Percentiles rank a stretch among this genome's conserved stretches.
Evolutionary conservation across 2,888 invertebrate species (phyloP).

Genomic region (Oxycera nigricornis): DNA sequence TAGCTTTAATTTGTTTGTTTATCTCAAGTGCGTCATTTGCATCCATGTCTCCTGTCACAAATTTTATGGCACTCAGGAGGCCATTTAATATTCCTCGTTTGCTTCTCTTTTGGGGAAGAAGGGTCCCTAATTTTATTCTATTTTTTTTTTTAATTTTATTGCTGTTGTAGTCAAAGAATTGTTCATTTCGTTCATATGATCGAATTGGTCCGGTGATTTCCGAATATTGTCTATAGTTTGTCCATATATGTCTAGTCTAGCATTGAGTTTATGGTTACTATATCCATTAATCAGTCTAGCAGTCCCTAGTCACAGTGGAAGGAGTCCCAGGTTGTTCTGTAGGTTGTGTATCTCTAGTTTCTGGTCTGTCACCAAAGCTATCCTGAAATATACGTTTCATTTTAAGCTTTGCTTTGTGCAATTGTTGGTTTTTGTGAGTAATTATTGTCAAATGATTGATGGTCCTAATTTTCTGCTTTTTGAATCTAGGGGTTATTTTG

Average conservation of each 20-base stretch:
- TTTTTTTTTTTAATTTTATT: neutral
- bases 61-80: neutral
- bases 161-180: neutral
- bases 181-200: neutral
- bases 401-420: constrained; percentile 7
- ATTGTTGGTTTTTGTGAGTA: neutral
- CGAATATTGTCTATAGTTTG: neutral
- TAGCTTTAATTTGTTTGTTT: neutral
- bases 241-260: neutral
- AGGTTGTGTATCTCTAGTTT: constrained; percentile 19
- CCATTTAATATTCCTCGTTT: neutral
- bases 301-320: neutral
- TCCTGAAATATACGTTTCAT: constrained; percentile 8
- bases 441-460: neutral
- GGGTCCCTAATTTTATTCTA: neutral
- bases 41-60: neutral
- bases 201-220: neutral
- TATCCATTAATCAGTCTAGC: neutral
- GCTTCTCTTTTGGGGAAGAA: neutral
- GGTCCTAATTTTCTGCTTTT: neutral
- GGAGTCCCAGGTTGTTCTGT: constrained; percentile 9
- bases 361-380: neutral
- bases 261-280: too few relatives aligned
- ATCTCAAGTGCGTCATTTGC: neutral
- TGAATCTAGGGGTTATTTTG: neutral